Base-by-base conservation (phyloP, 2,113 vertebrate species). In the Brachyhypopomus gauderio region DNA sequence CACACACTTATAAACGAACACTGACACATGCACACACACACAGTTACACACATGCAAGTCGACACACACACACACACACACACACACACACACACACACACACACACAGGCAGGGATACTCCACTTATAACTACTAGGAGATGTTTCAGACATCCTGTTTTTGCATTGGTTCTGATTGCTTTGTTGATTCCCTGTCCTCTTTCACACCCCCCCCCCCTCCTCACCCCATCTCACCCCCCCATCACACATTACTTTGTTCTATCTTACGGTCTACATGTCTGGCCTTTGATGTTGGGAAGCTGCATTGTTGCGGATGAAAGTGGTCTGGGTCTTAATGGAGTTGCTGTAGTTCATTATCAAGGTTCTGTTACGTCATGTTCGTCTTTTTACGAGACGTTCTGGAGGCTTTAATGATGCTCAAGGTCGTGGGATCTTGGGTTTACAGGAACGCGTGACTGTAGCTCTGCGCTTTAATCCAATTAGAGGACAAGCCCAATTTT, bases 221-320 rank as follows among this genome's bases (percentile, higher is more conserved):
- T 30, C 1, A 22, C 81, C 82, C 79, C 77, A 78, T 83, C 82
- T 84, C 79, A 81, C 73, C 85, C 83, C 69, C 52, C 84, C 52
- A 11, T 3, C 12, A 1, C 3, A 11, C 12, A 52, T 14, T 14
- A 52, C 45, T 52, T 52, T 52, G 45, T 52, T 52, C 75, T 83
- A 84, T 89, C 84, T 88, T 86, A 78, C 20, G 81, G 72, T 87
- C 86, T 67, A 36, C 30, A 67, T 67, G 20, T 36, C 64, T 17
- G 64, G 30, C 30, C 64, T 36, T 67, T 20, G 30, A 36, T 64
- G 25, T 17, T 67, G 27, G 3, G 16, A 30, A 30, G 60, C 23
- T 25, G 56, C 12, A 16, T 23, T 64, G 30, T 36, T 67, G 5
- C 12, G 12, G 45, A 19, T 67, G 30, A 64, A 64, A 34, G 11